These are phyloP conservation scores for Varanus komodoensis DNA, from an alignment of 2,113 vertebrate species.

Conservation along the genomic window DNA sequence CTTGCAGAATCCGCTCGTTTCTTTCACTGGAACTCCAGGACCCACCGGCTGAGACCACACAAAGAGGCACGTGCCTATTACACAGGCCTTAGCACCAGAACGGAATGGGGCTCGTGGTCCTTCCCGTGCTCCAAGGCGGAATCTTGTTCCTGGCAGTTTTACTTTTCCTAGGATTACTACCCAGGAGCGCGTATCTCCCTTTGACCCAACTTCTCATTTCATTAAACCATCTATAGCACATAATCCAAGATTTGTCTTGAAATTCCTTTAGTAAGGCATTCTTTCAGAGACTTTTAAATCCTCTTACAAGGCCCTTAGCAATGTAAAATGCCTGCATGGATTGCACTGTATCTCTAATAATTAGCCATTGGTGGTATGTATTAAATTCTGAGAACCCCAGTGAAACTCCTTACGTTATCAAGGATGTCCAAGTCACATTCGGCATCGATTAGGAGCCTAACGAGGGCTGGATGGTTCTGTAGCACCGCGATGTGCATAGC, in stretches of 20 bases:
- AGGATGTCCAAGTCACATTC: slow-evolving; percentile 84
- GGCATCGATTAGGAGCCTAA: slow-evolving; percentile 81
- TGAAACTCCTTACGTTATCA: slow-evolving; percentile 82
- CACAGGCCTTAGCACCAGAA: no score
- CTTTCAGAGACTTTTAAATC: background rate
- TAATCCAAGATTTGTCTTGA: background rate
- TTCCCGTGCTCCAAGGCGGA: background rate
- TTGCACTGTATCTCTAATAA: background rate
- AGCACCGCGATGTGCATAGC: slow-evolving; percentile 82
- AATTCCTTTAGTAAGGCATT: background rate
- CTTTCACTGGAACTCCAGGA: background rate
- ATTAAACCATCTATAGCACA: background rate
- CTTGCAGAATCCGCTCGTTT: background rate
- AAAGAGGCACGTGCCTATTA: no score
- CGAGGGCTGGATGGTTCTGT: slow-evolving; percentile 80
- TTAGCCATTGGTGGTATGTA: background rate
- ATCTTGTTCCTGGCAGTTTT: background rate
- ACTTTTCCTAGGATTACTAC: background rate
- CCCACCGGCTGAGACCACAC: background rate
- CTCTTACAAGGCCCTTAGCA: background rate
- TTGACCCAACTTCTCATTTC: background rate
- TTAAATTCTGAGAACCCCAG: background rate
- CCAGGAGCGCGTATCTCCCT: background rate
- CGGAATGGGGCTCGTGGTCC: background rate
- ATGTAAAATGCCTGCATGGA: background rate